Conservation (phyloP, 92 coral and sea anemone species). For the Siderastrea radians region DNA sequence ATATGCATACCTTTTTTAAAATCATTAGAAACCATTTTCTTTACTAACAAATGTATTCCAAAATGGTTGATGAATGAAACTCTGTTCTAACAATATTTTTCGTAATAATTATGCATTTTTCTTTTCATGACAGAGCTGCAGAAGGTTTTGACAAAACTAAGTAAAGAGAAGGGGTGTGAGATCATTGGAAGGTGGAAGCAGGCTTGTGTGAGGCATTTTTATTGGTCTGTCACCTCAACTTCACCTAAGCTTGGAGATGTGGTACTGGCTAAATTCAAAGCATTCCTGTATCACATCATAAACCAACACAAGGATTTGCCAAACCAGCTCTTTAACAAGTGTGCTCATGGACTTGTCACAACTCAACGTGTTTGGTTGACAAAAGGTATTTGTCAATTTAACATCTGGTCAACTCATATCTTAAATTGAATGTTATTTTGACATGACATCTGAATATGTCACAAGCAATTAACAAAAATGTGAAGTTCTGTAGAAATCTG, state of each 20-base stretch:
- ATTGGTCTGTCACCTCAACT: conserved; percentile 80
- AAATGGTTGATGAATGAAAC: too few relatives aligned
- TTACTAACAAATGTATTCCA: too few relatives aligned
- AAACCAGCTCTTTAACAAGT: conserved; percentile 46
- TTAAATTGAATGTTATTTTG: too few relatives aligned
- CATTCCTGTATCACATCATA: conserved; percentile 59
- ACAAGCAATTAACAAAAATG: too few relatives aligned
- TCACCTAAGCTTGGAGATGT: conserved; percentile 46
- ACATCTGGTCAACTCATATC: too few relatives aligned
- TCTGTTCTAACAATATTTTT: too few relatives aligned
- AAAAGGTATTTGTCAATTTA: conserved; percentile 16
- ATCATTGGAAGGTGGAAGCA: conserved; percentile 67
- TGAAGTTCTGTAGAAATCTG: too few relatives aligned
- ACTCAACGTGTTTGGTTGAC: conserved; percentile 63
- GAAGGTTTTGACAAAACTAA: conserved; percentile 66
- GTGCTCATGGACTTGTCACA: conserved; percentile 51
- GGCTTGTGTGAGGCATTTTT: conserved; percentile 78
- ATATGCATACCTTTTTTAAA: too few relatives aligned
- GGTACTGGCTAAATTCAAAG: conserved; percentile 62
- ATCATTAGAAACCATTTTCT: too few relatives aligned
- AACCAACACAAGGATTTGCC: conserved; percentile 62
- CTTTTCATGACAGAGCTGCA: conserved; percentile 63
- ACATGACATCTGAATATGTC: too few relatives aligned
- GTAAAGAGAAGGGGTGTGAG: conserved; percentile 71
- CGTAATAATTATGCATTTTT: background rate